These are phyloP conservation scores for Elgaria multicarinata DNA, from an alignment of 2,113 vertebrate genomes.

Conservation along the genomic window DNA sequence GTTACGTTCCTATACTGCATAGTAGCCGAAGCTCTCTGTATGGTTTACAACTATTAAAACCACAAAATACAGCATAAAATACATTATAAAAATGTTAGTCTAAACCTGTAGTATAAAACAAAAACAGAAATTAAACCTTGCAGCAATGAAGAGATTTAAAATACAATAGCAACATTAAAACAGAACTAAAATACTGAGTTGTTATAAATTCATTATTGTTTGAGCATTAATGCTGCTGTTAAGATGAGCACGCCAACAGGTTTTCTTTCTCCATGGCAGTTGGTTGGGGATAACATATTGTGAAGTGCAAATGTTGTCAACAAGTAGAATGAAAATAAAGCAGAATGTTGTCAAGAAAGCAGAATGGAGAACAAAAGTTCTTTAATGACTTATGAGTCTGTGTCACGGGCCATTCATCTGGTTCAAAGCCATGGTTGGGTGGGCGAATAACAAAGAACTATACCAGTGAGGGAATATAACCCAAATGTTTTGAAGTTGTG, in stretches of 20 bases:
- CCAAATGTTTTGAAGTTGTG: not conserved
- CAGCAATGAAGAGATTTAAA: no score
- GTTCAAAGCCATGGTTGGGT: not conserved
- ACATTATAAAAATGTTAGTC: no score
- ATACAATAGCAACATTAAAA: no score
- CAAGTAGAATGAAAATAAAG: conserved; percentile 26
- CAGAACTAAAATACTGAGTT: not conserved
- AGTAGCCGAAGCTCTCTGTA: no score
- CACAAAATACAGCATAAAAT: no score
- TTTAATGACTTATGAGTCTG: not conserved
- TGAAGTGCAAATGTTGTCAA: conserved; percentile 30
- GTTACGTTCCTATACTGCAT: no score
- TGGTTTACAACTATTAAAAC: no score
- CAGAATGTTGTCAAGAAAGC: not conserved
- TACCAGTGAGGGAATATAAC: not conserved
- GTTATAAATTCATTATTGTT: not conserved
- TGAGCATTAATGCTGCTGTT: not conserved
- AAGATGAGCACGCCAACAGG: conserved; percentile 16
- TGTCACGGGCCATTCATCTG: not conserved
- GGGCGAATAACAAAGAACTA: no score
- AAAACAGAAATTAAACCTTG: no score
- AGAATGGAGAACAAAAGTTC: not conserved
- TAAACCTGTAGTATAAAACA: no score
- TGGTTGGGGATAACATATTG: conserved; percentile 3
- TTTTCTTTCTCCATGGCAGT: conserved; percentile 21